These are phyloP conservation scores for Aythya fuligula DNA, from an alignment of 2,797 vertebrate species.

Conservation along the genomic window DNA sequence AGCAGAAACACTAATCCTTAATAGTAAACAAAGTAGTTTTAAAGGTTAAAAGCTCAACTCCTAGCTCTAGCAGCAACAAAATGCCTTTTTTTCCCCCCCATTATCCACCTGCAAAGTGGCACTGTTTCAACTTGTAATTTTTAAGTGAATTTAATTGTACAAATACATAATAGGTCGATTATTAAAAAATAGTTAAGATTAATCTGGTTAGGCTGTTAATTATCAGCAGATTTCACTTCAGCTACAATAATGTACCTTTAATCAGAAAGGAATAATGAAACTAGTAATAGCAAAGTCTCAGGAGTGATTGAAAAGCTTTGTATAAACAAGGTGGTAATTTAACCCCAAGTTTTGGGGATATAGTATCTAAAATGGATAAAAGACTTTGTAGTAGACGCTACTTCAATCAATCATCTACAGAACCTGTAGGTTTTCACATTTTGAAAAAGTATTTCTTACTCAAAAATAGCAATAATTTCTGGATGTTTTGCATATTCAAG, in stretches of 20 bases:
- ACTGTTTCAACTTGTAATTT: neutral
- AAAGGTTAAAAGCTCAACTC: neutral
- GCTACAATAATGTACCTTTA: neutral
- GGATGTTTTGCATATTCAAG: neutral
- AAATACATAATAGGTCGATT: neutral
- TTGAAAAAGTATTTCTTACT: neutral
- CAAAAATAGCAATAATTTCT: neutral
- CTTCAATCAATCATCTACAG: neutral
- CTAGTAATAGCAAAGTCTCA: neutral
- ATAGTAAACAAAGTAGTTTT: neutral
- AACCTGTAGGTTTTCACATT: neutral
- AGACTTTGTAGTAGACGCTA: neutral
- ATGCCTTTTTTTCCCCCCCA: neutral
- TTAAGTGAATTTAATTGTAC: neutral
- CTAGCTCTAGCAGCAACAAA: neutral
- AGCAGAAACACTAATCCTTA: neutral
- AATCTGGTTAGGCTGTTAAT: neutral
- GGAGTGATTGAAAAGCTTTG: neutral
- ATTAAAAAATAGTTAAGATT: neutral
- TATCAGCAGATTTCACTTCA: neutral
- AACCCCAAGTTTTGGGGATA: neutral
- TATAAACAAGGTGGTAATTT: neutral
- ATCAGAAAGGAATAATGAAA: neutral
- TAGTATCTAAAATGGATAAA: neutral
- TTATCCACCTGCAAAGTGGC: neutral